Percentiles rank a stretch among this genome's conserved stretches.
Evolutionary conservation across 2,888 invertebrate genomes (phyloP).

Genomic region (Chymomyza procnemis): DNA sequence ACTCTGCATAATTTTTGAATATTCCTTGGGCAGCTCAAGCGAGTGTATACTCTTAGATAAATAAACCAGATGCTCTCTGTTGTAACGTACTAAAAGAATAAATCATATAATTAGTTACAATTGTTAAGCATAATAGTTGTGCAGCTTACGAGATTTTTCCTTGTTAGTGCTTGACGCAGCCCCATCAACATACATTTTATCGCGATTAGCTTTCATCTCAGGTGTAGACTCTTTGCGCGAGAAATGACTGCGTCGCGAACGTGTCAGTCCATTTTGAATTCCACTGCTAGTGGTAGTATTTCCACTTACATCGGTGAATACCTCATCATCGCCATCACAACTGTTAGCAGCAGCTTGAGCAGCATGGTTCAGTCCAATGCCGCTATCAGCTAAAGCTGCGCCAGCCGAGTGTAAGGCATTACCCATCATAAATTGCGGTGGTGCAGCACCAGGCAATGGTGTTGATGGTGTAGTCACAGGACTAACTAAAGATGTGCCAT

Average conservation of each 20-base stretch:
- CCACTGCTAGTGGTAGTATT: conserved; percentile 1
- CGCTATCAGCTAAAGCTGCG: conserved; percentile 76
- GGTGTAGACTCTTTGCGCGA: conserved; percentile 78
- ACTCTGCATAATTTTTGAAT: conserved; percentile 76
- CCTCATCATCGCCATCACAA: conserved; percentile 78
- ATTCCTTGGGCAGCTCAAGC: conserved; percentile 76
- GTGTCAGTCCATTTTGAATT: conserved; percentile 74
- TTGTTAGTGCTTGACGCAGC: conserved; percentile 34
- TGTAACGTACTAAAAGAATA: conserved; percentile 73
- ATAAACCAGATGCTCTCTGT: conserved; percentile 76
- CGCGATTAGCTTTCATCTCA: conserved; percentile 61
- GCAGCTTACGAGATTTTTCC: conserved; percentile 60
- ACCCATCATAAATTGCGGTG: conserved; percentile 71
- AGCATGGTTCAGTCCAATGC: conserved; percentile 77
- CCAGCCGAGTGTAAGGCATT: conserved; percentile 58
- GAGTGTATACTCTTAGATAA: conserved; percentile 78
- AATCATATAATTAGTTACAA: neutral
- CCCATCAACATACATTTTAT: conserved; percentile 53
- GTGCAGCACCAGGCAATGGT: conserved; percentile 71
- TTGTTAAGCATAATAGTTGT: neutral
- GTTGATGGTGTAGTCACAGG: conserved; percentile 76
- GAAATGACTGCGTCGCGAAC: conserved; percentile 78
- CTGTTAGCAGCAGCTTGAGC: conserved; percentile 56
- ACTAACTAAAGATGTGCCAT: conserved; percentile 74
- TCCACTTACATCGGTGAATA: conserved; percentile 70